A percentile compares a stretch with the other conserved stretches of the same genome.
Conservation (phyloP, 2,797 vertebrate genomes). For the Leptatherina wallacei region DNA sequence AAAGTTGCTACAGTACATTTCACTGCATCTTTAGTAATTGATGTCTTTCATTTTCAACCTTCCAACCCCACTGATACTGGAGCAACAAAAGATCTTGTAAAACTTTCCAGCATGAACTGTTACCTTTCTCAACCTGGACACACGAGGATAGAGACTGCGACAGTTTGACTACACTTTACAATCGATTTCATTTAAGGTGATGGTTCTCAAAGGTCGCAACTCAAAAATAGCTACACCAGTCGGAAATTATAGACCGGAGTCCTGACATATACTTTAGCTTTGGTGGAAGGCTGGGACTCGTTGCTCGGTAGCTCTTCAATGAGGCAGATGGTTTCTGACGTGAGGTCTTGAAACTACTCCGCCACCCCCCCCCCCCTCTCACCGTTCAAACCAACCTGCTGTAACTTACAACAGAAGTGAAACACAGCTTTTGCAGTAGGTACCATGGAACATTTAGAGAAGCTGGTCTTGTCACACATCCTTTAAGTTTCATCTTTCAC, state of each 20-base stretch:
- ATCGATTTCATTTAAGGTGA: neutral
- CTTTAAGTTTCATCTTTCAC: constrained; percentile 29
- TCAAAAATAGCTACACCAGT: constrained; percentile 2
- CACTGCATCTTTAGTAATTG: neutral
- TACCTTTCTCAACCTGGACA: neutral
- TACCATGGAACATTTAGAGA: neutral
- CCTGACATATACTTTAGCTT: neutral
- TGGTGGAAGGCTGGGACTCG: neutral
- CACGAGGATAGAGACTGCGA: neutral
- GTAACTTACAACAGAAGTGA: neutral
- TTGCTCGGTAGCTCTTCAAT: neutral
- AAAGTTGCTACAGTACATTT: neutral
- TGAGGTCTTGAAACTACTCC: neutral
- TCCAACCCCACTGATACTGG: neutral
- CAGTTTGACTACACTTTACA: neutral
- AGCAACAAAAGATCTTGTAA: neutral
- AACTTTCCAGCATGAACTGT: neutral
- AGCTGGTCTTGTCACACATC: neutral
- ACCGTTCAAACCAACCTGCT: neutral
- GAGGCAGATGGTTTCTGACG: constrained; percentile 4
- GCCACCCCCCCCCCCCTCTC: neutral
- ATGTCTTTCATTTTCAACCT: neutral
- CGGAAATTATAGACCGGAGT: neutral
- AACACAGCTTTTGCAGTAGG: neutral
- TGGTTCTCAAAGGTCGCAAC: neutral